These are phyloP conservation scores for Lycodopsis pacificus DNA, from an alignment of 2,797 vertebrate species.

Conservation along the genomic window DNA sequence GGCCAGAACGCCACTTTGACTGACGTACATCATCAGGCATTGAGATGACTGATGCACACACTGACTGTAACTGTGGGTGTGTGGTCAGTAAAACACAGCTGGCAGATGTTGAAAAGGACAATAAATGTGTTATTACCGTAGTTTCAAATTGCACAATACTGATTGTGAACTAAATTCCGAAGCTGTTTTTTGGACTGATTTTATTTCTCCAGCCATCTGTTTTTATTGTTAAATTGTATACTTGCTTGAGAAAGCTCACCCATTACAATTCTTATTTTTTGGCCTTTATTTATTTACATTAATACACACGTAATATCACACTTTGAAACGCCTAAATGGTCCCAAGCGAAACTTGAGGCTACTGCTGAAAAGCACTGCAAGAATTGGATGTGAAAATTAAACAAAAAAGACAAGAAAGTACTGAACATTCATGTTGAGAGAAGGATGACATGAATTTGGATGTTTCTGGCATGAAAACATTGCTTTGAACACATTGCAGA, in stretches of 20 bases:
- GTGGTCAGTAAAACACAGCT: slow-evolving; percentile 3
- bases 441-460: not conserved
- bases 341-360: not conserved
- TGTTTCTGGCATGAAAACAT: not conserved
- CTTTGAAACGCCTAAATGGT: not conserved
- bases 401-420: not conserved
- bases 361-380: not conserved
- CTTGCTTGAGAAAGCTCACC: not conserved
- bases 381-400: not conserved
- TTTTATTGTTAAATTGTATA: not conserved
- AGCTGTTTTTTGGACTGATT: not conserved
- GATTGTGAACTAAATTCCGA: not conserved
- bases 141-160: not conserved
- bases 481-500: not conserved
- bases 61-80: not conserved
- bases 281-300: not conserved
- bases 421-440: not conserved
- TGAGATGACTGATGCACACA: slow-evolving; percentile 12
- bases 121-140: not conserved
- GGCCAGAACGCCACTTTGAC: slow-evolving; percentile 37
- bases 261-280: not conserved
- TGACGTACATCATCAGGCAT: slow-evolving; percentile 51
- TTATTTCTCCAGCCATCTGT: slow-evolving; percentile 1
- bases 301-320: not conserved
- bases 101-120: not conserved